A percentile compares a stretch with the other conserved stretches of the same genome.
These are phyloP conservation scores for Neolamprologus hecqui DNA, from an alignment of 2,113 vertebrate species.

Conservation along the genomic window DNA sequence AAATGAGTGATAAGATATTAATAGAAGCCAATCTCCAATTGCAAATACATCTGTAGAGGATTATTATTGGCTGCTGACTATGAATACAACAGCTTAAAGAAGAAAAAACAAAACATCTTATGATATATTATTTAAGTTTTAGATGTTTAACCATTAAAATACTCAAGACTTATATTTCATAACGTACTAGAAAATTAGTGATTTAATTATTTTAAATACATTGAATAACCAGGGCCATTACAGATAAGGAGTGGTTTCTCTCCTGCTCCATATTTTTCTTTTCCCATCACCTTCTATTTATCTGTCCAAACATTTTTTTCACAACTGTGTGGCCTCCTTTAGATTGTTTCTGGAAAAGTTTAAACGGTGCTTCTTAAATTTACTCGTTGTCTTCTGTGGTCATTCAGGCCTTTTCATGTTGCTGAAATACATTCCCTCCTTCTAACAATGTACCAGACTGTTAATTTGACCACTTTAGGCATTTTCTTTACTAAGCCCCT, in stretches of 20 bases:
- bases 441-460: background rate
- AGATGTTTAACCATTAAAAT: background rate
- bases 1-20: background rate
- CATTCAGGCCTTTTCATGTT: fast-evolving
- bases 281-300: background rate
- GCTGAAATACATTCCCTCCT: background rate
- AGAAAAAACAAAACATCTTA: too few relatives aligned
- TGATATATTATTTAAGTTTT: background rate
- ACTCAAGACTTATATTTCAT: too few relatives aligned
- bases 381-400: background rate
- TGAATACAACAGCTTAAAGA: background rate
- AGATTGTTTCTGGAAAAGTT: background rate
- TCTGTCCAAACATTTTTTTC: background rate
- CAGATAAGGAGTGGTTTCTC: background rate
- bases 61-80: too few relatives aligned
- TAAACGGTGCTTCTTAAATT: fast-evolving
- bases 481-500: background rate
- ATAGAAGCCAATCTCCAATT: too few relatives aligned
- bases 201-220: too few relatives aligned
- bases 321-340: background rate
- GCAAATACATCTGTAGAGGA: too few relatives aligned
- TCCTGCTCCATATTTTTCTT: background rate
- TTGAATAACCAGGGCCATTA: fast-evolving
- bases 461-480: background rate
- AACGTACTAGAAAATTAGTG: too few relatives aligned